Evolutionary conservation across 92 coral and sea anemone genomes (phyloP).

Genomic region (Epizoanthus scotinus): DNA sequence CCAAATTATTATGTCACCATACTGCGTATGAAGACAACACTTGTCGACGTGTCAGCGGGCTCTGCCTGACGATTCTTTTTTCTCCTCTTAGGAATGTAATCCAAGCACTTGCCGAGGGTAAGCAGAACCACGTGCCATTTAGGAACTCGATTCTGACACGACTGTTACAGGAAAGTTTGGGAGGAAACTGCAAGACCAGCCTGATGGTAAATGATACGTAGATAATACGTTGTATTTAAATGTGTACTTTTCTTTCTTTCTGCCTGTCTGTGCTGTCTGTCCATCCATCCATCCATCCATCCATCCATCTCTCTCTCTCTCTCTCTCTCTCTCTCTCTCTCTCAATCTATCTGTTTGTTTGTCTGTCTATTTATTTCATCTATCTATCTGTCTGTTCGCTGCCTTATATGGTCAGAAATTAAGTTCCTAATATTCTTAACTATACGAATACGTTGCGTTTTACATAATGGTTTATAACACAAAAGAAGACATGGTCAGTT

Average conservation of each 20-base stretch:
- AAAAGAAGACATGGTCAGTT: too few relatives aligned
- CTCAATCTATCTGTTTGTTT: not conserved
- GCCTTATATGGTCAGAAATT: too few relatives aligned
- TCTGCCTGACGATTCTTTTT: not conserved
- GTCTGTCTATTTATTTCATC: not conserved
- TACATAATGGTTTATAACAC: too few relatives aligned
- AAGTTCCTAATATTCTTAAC: too few relatives aligned
- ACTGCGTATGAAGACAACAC: not conserved
- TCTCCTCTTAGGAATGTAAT: constrained; percentile 78
- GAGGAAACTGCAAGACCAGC: constrained; percentile 98
- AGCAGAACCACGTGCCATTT: constrained; percentile 91
- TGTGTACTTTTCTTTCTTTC: not conserved
- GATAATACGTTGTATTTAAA: not conserved
- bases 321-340: too few relatives aligned
- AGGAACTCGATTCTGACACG: constrained; percentile 95
- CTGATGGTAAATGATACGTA: constrained; percentile 68
- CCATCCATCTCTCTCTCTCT: not conserved
- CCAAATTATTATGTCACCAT: not conserved
- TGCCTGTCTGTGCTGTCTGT: not conserved
- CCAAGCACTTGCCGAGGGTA: constrained; percentile 96
- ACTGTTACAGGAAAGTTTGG: constrained; percentile 94
- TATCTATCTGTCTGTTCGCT: too few relatives aligned
- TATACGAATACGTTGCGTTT: too few relatives aligned
- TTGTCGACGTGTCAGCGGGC: not conserved
- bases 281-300: not conserved